Evolutionary conservation across 2,888 invertebrate genomes (phyloP).

Genomic region (Caenorhabditis wallacei): DNA sequence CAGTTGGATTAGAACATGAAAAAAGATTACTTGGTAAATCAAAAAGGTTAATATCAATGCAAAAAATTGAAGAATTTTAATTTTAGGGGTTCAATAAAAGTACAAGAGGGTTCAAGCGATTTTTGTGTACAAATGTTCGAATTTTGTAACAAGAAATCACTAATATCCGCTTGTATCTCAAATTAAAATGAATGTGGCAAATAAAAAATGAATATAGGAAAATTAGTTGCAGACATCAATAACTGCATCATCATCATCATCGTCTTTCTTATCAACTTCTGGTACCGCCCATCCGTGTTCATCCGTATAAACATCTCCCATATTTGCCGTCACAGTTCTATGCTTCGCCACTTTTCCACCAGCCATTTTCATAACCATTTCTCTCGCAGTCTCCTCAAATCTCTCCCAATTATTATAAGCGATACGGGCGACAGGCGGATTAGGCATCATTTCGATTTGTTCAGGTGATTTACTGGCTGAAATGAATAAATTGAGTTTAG

Average conservation of each 20-base stretch:
- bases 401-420: conserved; percentile 86
- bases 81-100: too few species aligned
- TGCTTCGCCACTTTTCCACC: conserved; percentile 7
- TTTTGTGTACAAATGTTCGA: too few species aligned
- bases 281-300: neutral
- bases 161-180: too few species aligned
- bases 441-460: conserved; percentile 24
- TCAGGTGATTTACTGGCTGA: neutral
- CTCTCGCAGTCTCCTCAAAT: conserved; percentile 90
- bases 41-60: too few species aligned
- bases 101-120: too few species aligned
- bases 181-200: too few species aligned
- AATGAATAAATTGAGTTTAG: neutral
- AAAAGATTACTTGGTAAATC: too few species aligned
- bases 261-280: too few species aligned
- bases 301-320: neutral
- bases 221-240: neutral
- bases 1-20: too few species aligned
- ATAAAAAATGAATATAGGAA: too few species aligned
- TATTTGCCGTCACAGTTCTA: neutral
- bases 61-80: too few species aligned
- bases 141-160: too few species aligned
- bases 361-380: conserved; percentile 15
- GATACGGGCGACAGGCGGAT: conserved; percentile 24
- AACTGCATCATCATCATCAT: neutral